phyloP scores from a whole-genome alignment of 2,888 invertebrate species.

The Trichogramma dendrolimi region DNA sequence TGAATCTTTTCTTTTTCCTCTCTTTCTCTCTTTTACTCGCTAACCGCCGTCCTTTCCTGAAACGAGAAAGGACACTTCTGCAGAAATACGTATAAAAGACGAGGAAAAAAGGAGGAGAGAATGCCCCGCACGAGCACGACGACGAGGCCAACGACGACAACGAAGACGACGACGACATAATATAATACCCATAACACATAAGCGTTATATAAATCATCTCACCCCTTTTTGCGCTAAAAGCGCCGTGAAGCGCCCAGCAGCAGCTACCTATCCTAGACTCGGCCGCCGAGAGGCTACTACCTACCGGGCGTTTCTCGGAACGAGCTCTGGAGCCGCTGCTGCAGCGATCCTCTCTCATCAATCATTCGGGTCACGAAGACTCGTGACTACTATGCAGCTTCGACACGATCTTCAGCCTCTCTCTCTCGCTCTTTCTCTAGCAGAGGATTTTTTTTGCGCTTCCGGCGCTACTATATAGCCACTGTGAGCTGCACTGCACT shows the following conservation, averaged over 20 bases:
- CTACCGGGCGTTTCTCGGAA: neutral
- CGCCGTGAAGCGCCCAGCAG: neutral
- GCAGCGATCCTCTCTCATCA: constrained; percentile 19
- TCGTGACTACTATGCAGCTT: constrained; percentile 22
- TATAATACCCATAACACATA: neutral
- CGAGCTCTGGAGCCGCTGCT: neutral
- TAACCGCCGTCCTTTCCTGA: too few relatives aligned
- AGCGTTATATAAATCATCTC: constrained; percentile 16
- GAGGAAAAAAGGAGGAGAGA: neutral
- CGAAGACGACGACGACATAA: constrained; percentile 8
- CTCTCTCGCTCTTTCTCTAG: too few relatives aligned
- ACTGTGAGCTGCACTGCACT: too few relatives aligned
- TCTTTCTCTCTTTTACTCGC: too few relatives aligned
- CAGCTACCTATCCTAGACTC: neutral
- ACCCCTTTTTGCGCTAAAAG: neutral
- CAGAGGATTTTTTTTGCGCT: too few relatives aligned
- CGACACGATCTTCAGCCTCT: constrained; percentile 15
- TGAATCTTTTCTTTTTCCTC: too few relatives aligned
- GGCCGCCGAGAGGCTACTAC: too few relatives aligned
- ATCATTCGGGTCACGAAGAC: constrained; percentile 28
- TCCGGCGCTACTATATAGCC: too few relatives aligned
- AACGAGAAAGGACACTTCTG: neutral
- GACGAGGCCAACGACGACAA: neutral
- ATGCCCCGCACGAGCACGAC: neutral
- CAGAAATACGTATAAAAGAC: neutral